These are phyloP conservation scores for Pogonocherus hispidulus DNA, from an alignment of 2,888 invertebrate genomes.

Conservation along the genomic window DNA sequence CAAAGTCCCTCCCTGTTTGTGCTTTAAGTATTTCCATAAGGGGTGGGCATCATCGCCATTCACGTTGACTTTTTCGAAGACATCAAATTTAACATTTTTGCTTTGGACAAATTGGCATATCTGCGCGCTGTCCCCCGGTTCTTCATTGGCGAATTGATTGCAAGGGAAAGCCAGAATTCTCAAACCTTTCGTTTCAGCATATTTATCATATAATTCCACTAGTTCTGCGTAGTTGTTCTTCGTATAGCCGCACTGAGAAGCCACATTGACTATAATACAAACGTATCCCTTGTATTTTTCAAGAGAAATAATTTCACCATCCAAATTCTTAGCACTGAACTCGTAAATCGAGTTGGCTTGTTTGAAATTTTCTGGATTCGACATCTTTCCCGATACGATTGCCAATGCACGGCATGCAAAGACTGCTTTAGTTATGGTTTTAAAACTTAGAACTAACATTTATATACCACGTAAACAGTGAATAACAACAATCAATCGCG, in stretches of 20 bases:
- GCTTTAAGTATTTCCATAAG: constrained; percentile 77
- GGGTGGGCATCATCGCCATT: constrained; percentile 77
- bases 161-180: constrained; percentile 88
- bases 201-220: constrained; percentile 81
- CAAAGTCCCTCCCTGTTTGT: constrained; percentile 70
- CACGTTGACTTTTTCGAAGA: constrained; percentile 81
- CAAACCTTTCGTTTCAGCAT: constrained; percentile 80
- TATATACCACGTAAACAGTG: constrained; percentile 19
- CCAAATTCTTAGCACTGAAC: constrained; percentile 84
- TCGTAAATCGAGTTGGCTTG: constrained; percentile 83
- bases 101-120: constrained; percentile 76
- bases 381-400: constrained; percentile 44
- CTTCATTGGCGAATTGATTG: constrained; percentile 85
- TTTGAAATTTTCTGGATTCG: constrained; percentile 72
- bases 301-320: constrained; percentile 84
- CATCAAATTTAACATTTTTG: constrained; percentile 78
- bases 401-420: constrained; percentile 39
- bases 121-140: constrained; percentile 76
- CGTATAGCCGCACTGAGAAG: constrained; percentile 88
- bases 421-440: constrained; percentile 37
- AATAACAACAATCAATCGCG: neutral
- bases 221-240: constrained; percentile 87
- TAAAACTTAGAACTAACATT: constrained; percentile 42
- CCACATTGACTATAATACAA: constrained; percentile 88
- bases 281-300: constrained; percentile 87